A percentile compares a stretch with the other conserved stretches of the same genome.
phyloP scores from a whole-genome alignment of 2,888 invertebrate genomes.

The Pheosia gnoma region DNA sequence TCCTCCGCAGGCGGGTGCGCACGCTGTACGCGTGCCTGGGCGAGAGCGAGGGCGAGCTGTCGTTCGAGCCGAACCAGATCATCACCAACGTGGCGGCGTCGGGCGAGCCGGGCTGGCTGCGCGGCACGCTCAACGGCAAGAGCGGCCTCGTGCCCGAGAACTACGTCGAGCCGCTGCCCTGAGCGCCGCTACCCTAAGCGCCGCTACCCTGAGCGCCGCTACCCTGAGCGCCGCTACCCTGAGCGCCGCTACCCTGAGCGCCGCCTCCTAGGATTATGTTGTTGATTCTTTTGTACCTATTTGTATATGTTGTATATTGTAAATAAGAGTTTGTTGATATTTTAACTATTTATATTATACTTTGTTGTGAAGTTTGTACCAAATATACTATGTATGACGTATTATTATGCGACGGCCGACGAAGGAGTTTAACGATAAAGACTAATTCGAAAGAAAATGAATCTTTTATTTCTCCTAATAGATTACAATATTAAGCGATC shows the following conservation, averaged over 20 bases:
- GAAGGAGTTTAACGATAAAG: constrained; percentile 39
- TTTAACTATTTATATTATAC: constrained; percentile 81
- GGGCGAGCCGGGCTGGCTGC: constrained; percentile 98
- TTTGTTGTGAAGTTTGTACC: constrained; percentile 82
- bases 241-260: constrained; percentile 1
- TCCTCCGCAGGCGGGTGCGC: constrained; percentile 88
- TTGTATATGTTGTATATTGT: constrained; percentile 80
- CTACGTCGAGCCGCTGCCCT: constrained; percentile 85
- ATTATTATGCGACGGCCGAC: constrained; percentile 43
- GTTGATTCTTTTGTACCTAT: constrained; percentile 73
- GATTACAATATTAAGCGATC: constrained; percentile 1
- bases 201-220: constrained; percentile 3
- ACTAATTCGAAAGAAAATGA: constrained; percentile 36
- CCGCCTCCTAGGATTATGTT: constrained; percentile 53
- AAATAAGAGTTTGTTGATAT: constrained; percentile 80
- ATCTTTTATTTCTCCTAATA: constrained; percentile 29
- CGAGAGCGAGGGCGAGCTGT: constrained; percentile 98
- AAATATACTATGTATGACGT: constrained; percentile 68
- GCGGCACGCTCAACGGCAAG: constrained; percentile 96
- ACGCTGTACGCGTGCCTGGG: constrained; percentile 98
- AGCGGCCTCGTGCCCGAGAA: constrained; percentile 97
- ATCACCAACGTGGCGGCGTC: constrained; percentile 97
- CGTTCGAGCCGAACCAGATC: constrained; percentile 99
- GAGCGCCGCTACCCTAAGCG: constrained; percentile 5
- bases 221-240: constrained; percentile 6